Conservation (phyloP, 1,140 invertebrate species). For the Halyomorpha halys region DNA sequence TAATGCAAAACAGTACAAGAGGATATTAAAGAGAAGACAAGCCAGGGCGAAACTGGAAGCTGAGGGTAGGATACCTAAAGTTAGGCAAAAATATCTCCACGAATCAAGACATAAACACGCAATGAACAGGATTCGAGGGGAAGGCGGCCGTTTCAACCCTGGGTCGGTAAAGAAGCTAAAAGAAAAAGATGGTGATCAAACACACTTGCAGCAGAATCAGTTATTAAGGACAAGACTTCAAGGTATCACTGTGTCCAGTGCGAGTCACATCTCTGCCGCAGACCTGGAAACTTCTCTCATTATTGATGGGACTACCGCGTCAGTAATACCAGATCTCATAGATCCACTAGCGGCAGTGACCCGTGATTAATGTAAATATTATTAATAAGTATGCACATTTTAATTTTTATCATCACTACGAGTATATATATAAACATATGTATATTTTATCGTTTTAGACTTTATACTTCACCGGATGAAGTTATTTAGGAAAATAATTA, state of each 20-base stretch:
- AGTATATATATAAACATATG: no score
- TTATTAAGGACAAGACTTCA: constrained; percentile 1
- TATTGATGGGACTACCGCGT: neutral
- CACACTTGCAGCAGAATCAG: neutral
- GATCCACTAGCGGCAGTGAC: constrained; percentile 7
- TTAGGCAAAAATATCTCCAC: constrained; percentile 97
- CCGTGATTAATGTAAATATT: constrained; percentile 6
- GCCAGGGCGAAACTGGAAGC: constrained; percentile 84
- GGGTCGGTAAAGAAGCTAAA: constrained; percentile 49
- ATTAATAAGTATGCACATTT: neutral
- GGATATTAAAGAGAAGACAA: constrained; percentile 80
- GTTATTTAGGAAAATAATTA: no score
- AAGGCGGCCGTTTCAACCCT: constrained; percentile 91
- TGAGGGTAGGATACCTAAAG: constrained; percentile 90
- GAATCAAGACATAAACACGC: constrained; percentile 95
- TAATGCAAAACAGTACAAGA: constrained; percentile 95
- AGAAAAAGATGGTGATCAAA: constrained; percentile 11
- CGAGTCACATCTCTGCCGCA: constrained; percentile 7
- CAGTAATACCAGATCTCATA: constrained; percentile 12
- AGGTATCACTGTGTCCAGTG: neutral
- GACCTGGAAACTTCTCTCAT: constrained; percentile 11
- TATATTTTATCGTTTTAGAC: no score
- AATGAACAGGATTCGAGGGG: constrained; percentile 92
- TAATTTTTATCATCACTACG: constrained; percentile 4
- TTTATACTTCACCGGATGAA: no score